Conservation (phyloP, 2,797 vertebrate genomes). For the Sebastes hubbsi region DNA sequence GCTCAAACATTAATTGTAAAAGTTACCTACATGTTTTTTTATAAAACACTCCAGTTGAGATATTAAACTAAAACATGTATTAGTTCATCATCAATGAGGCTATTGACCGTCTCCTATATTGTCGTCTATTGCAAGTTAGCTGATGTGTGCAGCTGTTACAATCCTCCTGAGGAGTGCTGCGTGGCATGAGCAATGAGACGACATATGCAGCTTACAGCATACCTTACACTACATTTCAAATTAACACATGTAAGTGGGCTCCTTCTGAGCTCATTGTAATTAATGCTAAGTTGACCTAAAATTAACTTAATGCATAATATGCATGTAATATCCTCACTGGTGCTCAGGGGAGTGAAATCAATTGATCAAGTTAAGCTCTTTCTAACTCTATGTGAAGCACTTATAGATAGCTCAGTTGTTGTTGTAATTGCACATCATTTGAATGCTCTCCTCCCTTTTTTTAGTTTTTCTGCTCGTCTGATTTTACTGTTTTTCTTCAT, state of each 20-base stretch:
- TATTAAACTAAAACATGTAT: conserved; percentile 47
- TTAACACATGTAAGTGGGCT: conserved; percentile 50
- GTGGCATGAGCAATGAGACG: conserved; percentile 39
- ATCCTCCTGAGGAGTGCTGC: conserved; percentile 36
- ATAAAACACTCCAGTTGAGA: conserved; percentile 26
- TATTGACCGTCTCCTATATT: conserved; percentile 38
- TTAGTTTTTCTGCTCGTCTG: conserved; percentile 52
- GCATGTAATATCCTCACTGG: conserved; percentile 67
- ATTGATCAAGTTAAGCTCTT: conserved; percentile 71
- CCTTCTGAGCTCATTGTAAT: conserved; percentile 61
- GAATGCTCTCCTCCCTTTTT: conserved; percentile 36
- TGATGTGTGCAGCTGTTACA: conserved; percentile 62
- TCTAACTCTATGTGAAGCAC: conserved; percentile 60
- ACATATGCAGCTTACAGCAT: conserved; percentile 34
- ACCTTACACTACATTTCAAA: conserved; percentile 54
- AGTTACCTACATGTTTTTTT: background rate
- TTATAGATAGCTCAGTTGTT: conserved; percentile 60
- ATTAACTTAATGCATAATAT: conserved; percentile 76
- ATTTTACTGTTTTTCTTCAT: conserved; percentile 68
- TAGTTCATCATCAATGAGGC: conserved; percentile 42
- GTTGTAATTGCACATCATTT: conserved; percentile 68
- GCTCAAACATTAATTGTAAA: conserved; percentile 7
- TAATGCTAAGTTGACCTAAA: conserved; percentile 68
- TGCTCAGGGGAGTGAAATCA: conserved; percentile 63
- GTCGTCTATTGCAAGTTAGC: conserved; percentile 28